A percentile compares a stretch with the other conserved stretches of the same genome.
Evolutionary conservation across 2,113 vertebrate species (phyloP).

Genomic region (Calcarius ornatus): DNA sequence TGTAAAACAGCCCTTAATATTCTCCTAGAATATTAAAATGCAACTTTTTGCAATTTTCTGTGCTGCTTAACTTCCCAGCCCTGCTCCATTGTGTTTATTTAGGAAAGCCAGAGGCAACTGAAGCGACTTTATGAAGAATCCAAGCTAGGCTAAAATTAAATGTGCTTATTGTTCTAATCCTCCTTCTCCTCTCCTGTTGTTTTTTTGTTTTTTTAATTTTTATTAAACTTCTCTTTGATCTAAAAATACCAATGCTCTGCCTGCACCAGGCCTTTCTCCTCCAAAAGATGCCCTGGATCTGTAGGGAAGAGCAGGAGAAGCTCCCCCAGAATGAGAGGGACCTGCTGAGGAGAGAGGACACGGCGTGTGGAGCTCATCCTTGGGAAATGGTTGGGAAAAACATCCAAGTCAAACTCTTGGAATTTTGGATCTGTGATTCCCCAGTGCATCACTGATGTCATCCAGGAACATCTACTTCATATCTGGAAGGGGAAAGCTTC

Average conservation of each 20-base stretch:
- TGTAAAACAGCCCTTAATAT: background rate
- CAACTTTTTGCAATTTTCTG: background rate
- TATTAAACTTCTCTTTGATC: background rate
- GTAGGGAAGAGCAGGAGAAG: background rate
- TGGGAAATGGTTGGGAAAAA: fast-evolving
- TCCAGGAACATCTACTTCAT: background rate
- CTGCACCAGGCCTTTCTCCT: background rate
- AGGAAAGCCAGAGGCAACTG: background rate
- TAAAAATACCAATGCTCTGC: background rate
- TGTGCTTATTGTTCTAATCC: conserved; percentile 3
- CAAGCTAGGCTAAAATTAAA: conserved; percentile 15
- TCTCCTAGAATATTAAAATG: background rate
- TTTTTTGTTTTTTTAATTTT: no score
- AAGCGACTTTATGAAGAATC: background rate
- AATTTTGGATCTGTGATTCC: fast-evolving
- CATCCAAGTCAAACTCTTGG: background rate
- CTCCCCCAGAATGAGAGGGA: background rate
- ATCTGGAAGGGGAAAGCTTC: fast-evolving
- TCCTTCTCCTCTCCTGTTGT: background rate
- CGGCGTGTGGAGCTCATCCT: fast-evolving
- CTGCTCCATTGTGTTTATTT: background rate
- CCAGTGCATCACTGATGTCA: fast-evolving
- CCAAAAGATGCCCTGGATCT: background rate
- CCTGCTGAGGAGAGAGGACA: background rate
- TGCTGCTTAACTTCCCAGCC: background rate